Evolutionary conservation across 2,888 invertebrate species (phyloP).

Genomic region (Lucinisca nassula): DNA sequence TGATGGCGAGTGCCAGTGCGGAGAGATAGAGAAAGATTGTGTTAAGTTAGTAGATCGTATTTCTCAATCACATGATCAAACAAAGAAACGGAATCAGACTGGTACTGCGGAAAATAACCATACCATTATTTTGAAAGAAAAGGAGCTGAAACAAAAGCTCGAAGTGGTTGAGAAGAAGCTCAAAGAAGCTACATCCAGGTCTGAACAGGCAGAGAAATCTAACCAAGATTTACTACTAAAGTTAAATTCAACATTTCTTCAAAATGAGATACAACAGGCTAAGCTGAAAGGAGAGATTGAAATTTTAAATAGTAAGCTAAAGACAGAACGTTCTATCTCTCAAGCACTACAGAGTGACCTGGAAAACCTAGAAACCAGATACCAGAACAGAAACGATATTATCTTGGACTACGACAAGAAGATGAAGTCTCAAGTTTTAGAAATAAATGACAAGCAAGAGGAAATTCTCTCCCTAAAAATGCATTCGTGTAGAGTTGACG

Average conservation of each 20-base stretch:
- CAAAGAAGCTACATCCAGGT: neutral
- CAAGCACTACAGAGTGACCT: neutral
- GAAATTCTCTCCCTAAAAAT: neutral
- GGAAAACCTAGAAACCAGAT: neutral
- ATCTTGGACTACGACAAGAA: neutral
- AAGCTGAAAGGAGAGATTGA: neutral
- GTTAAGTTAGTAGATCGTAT: neutral
- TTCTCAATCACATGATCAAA: neutral
- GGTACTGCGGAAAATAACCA: neutral
- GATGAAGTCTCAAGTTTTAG: neutral
- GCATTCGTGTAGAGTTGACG: neutral
- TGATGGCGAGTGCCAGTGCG: neutral
- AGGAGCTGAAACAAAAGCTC: neutral
- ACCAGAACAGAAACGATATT: neutral
- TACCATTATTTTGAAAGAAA: neutral
- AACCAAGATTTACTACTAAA: neutral
- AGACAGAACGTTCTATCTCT: neutral
- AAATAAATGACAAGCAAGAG: neutral
- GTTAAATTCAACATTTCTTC: neutral
- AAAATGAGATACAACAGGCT: neutral
- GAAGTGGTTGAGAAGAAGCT: neutral
- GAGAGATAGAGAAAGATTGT: neutral
- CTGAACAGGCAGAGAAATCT: neutral
- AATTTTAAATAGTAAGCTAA: neutral
- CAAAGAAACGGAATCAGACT: neutral